Percentiles rank a stretch among this genome's conserved stretches.
Conservation (phyloP, 2,113 vertebrate species). For the Tetrao urogallus region DNA sequence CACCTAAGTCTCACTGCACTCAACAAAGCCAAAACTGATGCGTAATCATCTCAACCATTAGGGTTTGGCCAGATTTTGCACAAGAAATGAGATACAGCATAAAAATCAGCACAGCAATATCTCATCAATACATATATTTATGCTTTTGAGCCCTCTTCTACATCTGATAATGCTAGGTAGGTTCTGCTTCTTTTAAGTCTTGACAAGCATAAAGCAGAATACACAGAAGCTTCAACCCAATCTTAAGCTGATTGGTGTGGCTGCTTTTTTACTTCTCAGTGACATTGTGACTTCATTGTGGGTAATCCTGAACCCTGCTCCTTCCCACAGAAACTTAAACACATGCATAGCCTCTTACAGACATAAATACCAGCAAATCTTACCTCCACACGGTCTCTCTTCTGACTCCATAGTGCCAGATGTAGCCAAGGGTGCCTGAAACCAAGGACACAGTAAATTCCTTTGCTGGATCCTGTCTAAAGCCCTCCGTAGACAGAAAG, state of each 20-base stretch:
- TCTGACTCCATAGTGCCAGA: not conserved
- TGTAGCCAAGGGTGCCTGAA: not conserved
- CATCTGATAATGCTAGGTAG: not conserved
- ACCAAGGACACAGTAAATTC: not conserved
- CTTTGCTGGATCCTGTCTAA: not conserved
- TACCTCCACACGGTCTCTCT: not conserved
- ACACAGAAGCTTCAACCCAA: not conserved
- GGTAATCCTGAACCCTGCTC: not conserved
- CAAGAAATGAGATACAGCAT: not conserved
- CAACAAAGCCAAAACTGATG: not conserved
- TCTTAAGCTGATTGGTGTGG: not conserved
- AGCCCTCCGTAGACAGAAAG: not conserved
- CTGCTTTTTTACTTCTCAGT: not conserved
- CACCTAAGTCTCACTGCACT: not conserved
- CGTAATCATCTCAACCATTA: not conserved
- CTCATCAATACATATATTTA: not conserved
- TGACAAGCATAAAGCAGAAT: not conserved
- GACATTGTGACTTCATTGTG: not conserved
- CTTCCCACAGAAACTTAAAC: not conserved
- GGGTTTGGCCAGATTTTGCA: not conserved
- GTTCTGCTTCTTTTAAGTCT: not conserved
- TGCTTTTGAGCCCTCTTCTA: not conserved
- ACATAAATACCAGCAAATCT: not conserved
- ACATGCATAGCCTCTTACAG: not conserved
- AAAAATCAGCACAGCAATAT: not conserved